Base-by-base conservation (phyloP, 2,888 invertebrate species). In the Timandra comae region DNA sequence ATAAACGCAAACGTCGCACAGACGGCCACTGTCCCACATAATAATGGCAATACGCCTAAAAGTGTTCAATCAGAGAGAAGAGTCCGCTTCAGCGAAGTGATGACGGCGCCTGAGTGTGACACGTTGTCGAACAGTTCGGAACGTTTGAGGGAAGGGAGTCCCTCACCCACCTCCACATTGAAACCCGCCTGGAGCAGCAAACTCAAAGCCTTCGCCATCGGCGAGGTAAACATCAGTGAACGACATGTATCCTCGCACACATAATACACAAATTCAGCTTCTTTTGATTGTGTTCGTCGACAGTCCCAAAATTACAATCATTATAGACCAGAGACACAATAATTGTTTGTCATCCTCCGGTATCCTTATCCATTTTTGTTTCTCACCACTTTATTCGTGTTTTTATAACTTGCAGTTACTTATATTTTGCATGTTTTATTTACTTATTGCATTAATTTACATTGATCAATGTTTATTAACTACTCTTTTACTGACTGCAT, bases 281-380 rank as follows among this genome's bases (percentile, higher is more conserved):
- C 60, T 82, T 84, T 71, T 82, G 78, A 77, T 82, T 85, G 84
- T 84, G 84, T 84, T 85, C 77, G 84, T 84, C 80, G 79, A 68
- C 73, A 73, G 69, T 59, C 72, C 68, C 59, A 63, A 56, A 54
- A 54, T 49, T 61, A 52, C 45, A 63, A 44, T 61, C n/a, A n/a
- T n/a, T n/a, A n/a, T n/a, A n/a, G n/a, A n/a, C 66, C 70, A 80
- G 69, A 61, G 54, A 58, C 58, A 52, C 21, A 16, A 27, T 33
- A 45, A 43, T 38, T 41, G 55, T 57, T 52, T 56, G 46, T 74
- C 74, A 68, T 71, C 59, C 66, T 59, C 60, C 63, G 68, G 70
- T 71, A 60, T 53, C 65, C 70, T 64, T 65, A 35, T 36, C 38
- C 43, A 49, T 76, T 72, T 63, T 63, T 68, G 64, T 71, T 69